Conservation (phyloP, 2,113 vertebrate species). For the Tetrax tetrax region DNA sequence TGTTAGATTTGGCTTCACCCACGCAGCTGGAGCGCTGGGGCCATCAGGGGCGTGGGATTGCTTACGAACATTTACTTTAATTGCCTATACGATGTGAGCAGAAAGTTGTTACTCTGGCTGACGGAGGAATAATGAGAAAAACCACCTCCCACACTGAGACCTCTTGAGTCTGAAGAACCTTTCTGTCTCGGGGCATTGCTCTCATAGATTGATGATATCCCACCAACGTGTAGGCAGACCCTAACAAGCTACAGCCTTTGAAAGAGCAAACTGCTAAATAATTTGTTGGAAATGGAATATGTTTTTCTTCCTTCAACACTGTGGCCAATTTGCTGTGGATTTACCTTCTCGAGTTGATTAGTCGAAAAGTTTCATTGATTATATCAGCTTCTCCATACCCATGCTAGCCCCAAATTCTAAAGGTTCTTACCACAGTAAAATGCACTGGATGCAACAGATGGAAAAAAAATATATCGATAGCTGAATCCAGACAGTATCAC, state of each 20-base stretch:
- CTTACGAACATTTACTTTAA: neutral
- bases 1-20: neutral
- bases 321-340: neutral
- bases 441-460: neutral
- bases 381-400: neutral
- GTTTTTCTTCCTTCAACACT: neutral
- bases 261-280: neutral
- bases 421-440: neutral
- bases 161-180: neutral
- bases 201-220: neutral
- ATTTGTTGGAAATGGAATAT: neutral
- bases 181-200: neutral
- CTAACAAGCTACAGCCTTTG: neutral
- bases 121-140: neutral
- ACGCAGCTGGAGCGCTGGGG: neutral
- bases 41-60: accelerated
- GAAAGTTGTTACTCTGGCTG: neutral
- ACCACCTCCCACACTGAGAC: neutral
- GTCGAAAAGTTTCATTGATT: neutral
- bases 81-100: neutral
- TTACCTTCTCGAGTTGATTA: neutral
- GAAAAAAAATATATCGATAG: neutral
- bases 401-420: neutral
- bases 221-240: neutral
- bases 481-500: neutral